Conservation (phyloP, 2,113 vertebrate genomes). For the Monopterus albus region DNA sequence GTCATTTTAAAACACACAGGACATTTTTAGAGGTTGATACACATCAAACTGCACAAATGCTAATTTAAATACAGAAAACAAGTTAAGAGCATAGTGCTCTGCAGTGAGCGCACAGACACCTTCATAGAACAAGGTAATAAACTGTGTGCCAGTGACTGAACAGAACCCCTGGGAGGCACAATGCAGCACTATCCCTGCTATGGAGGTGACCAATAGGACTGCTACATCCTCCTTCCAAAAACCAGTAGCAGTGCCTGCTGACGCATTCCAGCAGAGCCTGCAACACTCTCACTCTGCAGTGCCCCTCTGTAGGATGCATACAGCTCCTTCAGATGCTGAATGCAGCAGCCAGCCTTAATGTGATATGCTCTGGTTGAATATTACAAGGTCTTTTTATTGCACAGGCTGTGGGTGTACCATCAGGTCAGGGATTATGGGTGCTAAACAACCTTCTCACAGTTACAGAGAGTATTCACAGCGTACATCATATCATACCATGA, state of each 20-base stretch:
- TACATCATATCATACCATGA: neutral
- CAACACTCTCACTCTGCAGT: conserved; percentile 34
- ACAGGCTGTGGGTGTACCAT: neutral
- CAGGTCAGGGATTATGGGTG: conserved; percentile 2
- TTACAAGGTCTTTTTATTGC: conserved; percentile 17
- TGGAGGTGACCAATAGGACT: conserved; percentile 60
- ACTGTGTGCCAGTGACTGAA: conserved; percentile 63
- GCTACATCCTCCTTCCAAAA: conserved; percentile 60
- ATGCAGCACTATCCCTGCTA: conserved; percentile 50
- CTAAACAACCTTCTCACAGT: neutral
- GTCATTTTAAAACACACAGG: conserved; percentile 29
- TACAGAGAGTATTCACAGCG: neutral
- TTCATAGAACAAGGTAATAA: conserved; percentile 65
- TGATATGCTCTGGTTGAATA: conserved; percentile 31
- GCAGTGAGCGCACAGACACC: conserved; percentile 35
- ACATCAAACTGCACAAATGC: conserved; percentile 5
- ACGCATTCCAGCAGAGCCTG: conserved; percentile 55
- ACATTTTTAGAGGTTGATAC: conserved; percentile 21
- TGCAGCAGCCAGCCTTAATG: conserved; percentile 23
- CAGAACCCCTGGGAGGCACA: conserved; percentile 62
- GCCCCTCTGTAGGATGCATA: conserved; percentile 36
- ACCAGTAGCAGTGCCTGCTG: conserved; percentile 42
- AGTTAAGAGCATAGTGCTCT: conserved; percentile 45
- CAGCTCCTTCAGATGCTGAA: conserved; percentile 30
- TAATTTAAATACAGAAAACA: conserved; percentile 19